Evolutionary conservation across 2,113 vertebrate species (phyloP).

Genomic region (Colistium nudipinnis): DNA sequence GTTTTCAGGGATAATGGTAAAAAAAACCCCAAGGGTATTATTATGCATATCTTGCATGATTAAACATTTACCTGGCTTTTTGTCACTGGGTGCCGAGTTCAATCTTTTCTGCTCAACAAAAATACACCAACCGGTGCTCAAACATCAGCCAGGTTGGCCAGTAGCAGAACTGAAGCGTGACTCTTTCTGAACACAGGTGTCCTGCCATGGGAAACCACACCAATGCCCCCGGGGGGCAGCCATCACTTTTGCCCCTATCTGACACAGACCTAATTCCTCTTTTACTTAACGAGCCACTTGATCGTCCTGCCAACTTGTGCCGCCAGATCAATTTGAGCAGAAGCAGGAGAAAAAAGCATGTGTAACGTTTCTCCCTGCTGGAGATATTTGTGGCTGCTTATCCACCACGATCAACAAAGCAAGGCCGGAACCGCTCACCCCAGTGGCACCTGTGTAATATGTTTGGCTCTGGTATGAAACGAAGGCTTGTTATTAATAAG

Average conservation of each 20-base stretch:
- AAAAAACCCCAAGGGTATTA: too few relatives aligned
- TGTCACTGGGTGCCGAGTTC: conserved; percentile 20
- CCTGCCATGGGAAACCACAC: conserved; percentile 36
- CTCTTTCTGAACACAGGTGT: conserved; percentile 52
- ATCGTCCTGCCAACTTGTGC: conserved; percentile 70
- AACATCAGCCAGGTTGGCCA: too few relatives aligned
- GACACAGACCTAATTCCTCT: conserved; percentile 67
- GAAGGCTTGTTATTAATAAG: conserved; percentile 27
- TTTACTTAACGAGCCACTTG: conserved; percentile 77
- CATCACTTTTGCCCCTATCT: conserved; percentile 55
- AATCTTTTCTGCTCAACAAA: conserved; percentile 3
- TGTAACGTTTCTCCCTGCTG: conserved; percentile 53
- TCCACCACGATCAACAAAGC: conserved; percentile 58
- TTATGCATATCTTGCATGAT: too few relatives aligned
- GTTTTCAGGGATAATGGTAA: neutral
- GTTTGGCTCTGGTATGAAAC: conserved; percentile 38
- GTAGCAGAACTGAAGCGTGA: conserved; percentile 10
- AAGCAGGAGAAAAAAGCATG: conserved; percentile 42
- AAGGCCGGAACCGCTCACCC: conserved; percentile 36
- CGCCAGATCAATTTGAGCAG: conserved; percentile 67
- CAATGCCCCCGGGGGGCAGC: conserved; percentile 26
- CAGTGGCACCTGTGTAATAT: conserved; percentile 37
- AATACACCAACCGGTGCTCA: too few relatives aligned
- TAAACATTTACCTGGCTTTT: neutral
- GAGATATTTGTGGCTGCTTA: conserved; percentile 67